Evolutionary conservation across 2,888 invertebrate species (phyloP), one percentile per base, ranked within the genome.

Genomic region (Microctonus hyperodae): DNA sequence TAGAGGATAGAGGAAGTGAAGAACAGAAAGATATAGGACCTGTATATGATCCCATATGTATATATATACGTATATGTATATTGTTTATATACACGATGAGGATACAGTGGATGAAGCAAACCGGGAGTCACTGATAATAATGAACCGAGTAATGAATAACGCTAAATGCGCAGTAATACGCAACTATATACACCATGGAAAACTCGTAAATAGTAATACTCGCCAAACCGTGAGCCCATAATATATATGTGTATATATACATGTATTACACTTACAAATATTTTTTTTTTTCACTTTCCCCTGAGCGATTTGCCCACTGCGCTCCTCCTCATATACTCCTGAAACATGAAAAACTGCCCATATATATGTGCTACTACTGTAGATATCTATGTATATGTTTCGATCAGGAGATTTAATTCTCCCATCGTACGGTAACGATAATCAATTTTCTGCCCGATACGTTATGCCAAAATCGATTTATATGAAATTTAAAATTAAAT

Each of bases 131-230:
- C 55, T 67, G 70, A 68, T 71, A 71, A 72, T 76, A 78, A 78
- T 73, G 76, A 77, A 74, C 65, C 71, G 69, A 68, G 72, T 75
- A 78, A 78, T 78, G 76, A 76, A 78, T 77, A 76, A 76, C 69
- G 69, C 72, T 74, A 76, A 77, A 74, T 73, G 74, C 72, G 70
- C 33, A 55, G 55, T 16, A 3, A 55, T 33, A 25, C 33, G 31
- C n/a, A 70, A 65, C 69, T 73, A 73, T 35, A 71, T 71, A 72
- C 71, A 72, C 73, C 72, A 48, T 71, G 70, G 66, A 73, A 69
- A 69, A 70, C 74, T 75, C 75, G 71, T 75, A 76, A 74, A 75
- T 69, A 70, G n/a, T 37, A 10, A 51, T 37, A 51, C 51, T 51
- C 28, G 28, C 23, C 13, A 53, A n/a, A 11, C 23, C 55, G 10